Evolutionary conservation across 1,140 invertebrate species (phyloP).

Genomic region (Epicauta chinensis): DNA sequence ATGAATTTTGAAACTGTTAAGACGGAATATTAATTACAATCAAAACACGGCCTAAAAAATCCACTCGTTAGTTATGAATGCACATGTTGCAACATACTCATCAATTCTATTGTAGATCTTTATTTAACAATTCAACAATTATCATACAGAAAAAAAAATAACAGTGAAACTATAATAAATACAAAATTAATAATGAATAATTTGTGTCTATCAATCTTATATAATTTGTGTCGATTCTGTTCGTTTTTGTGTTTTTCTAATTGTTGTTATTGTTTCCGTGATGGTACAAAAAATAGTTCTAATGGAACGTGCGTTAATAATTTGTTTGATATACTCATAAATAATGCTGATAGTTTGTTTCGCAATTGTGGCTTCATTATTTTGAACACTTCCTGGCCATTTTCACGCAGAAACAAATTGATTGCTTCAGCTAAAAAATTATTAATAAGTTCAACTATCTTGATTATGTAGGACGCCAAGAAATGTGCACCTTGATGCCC

Average conservation of each 20-base stretch:
- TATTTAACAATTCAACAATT: no score
- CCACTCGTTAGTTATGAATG: no score
- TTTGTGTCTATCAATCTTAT: background rate
- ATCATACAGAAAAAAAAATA: background rate
- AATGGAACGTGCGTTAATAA: constrained; percentile 57
- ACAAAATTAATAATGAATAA: background rate
- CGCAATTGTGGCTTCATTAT: constrained; percentile 63
- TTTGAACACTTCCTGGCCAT: constrained; percentile 61
- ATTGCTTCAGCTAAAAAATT: constrained; percentile 59
- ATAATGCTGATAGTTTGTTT: constrained; percentile 56
- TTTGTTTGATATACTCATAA: constrained; percentile 60
- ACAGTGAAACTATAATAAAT: background rate
- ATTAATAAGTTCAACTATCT: no score
- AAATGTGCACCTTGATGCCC: no score
- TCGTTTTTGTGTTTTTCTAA: background rate
- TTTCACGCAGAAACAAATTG: constrained; percentile 64
- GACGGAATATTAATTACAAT: no score
- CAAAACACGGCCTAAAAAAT: no score
- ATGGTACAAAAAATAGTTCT: constrained; percentile 53
- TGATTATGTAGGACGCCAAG: background rate
- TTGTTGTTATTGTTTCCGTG: constrained; percentile 18
- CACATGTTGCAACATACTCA: no score
- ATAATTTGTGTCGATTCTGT: background rate
- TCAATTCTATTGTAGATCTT: no score
- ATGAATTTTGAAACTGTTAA: no score